Conservation (phyloP, 30 jellyfish, hydroid and myxozoan species). For the Aurelia sp. region DNA sequence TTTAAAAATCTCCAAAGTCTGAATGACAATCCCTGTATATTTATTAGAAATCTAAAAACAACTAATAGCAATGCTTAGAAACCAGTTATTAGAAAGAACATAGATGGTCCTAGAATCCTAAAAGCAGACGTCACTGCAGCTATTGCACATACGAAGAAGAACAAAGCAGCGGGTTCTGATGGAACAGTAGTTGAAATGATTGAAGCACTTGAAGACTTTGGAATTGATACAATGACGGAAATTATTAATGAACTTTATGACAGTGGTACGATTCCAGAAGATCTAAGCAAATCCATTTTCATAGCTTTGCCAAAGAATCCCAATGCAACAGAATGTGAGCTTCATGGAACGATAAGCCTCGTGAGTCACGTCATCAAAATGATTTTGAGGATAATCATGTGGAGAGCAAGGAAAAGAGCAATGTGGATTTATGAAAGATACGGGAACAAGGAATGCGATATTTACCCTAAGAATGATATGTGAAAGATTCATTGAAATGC, state of each 20-base stretch:
- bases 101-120: background rate
- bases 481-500: slow-evolving; percentile 20
- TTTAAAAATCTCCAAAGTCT: too few species aligned
- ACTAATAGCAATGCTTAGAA: too few species aligned
- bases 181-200: slow-evolving; percentile 1
- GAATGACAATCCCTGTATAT: too few species aligned
- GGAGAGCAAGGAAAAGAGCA: slow-evolving; percentile 11
- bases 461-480: background rate
- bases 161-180: slow-evolving; percentile 24
- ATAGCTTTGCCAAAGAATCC: slow-evolving; percentile 44
- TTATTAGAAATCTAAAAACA: too few species aligned
- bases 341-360: slow-evolving; percentile 32
- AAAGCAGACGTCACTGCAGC: background rate
- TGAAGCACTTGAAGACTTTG: background rate
- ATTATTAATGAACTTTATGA: background rate
- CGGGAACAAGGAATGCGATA: slow-evolving; percentile 39
- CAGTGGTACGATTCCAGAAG: slow-evolving; percentile 8
- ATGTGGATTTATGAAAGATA: background rate
- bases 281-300: slow-evolving; percentile 5
- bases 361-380: slow-evolving; percentile 32
- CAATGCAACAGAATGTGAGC: slow-evolving; percentile 24
- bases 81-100: background rate
- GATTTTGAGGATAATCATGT: too few species aligned
- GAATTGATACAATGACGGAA: too few species aligned
- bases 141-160: background rate